Conservation (phyloP, 2,888 invertebrate species). For the Tenthredo mesomela region DNA sequence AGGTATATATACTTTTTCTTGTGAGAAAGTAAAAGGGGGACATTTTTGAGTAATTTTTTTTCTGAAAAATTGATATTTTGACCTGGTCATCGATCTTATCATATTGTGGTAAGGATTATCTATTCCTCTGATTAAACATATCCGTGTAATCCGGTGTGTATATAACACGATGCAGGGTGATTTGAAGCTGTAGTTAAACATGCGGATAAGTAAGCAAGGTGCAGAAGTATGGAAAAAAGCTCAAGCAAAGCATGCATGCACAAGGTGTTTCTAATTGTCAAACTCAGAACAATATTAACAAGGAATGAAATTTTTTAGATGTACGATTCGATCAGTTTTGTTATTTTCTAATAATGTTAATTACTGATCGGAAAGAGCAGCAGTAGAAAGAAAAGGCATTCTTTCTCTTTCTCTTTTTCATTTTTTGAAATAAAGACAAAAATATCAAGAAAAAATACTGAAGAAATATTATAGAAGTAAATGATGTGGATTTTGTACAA, state of each 20-base stretch:
- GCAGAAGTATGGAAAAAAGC: background rate
- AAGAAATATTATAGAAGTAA: background rate
- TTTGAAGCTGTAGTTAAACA: background rate
- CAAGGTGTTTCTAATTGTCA: background rate
- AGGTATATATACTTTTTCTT: no score
- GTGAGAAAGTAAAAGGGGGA: no score
- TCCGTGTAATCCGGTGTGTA: background rate
- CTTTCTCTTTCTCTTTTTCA: background rate
- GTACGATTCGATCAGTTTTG: background rate
- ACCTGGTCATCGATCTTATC: background rate
- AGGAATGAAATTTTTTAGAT: background rate
- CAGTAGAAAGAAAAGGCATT: background rate
- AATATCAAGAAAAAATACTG: background rate
- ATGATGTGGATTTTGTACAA: background rate
- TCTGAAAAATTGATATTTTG: no score
- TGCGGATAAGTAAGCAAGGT: background rate
- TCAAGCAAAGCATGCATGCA: background rate
- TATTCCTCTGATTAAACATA: background rate
- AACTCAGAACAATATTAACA: background rate
- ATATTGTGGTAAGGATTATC: background rate
- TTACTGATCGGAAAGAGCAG: constrained; percentile 12
- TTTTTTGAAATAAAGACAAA: background rate
- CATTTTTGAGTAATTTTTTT: no score
- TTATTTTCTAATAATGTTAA: background rate
- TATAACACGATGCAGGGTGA: background rate